Evolutionary conservation across 2,797 vertebrate genomes (phyloP).

Genomic region (Synanceia verrucosa): DNA sequence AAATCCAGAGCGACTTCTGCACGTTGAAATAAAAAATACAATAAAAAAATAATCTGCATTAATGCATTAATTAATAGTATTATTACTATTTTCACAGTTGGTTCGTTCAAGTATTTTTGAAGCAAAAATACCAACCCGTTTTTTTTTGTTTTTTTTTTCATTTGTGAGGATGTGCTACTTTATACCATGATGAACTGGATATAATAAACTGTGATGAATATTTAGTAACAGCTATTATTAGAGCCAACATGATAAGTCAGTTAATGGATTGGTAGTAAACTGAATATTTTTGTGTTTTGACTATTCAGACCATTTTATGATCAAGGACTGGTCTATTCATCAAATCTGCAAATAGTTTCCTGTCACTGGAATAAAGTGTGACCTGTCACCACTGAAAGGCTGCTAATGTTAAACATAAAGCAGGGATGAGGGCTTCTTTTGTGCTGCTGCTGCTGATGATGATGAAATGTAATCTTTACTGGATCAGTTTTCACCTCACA

Average conservation of each 20-base stretch:
- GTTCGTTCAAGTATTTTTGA: background rate
- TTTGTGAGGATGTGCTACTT: background rate
- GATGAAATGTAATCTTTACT: slow-evolving; percentile 40
- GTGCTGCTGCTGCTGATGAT: slow-evolving; percentile 47
- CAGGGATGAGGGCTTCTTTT: slow-evolving; percentile 12
- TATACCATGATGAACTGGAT: background rate
- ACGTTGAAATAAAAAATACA: too few relatives aligned
- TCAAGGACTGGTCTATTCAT: background rate
- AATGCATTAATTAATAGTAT: too few relatives aligned
- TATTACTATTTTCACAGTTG: background rate
- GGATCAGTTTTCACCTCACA: slow-evolving; percentile 40
- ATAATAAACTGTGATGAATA: background rate
- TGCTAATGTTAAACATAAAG: slow-evolving; percentile 18
- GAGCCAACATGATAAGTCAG: background rate
- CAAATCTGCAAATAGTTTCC: background rate
- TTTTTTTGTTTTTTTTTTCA: too few relatives aligned
- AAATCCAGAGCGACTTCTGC: too few relatives aligned
- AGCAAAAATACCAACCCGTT: background rate
- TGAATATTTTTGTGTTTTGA: background rate
- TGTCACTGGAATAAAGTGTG: background rate
- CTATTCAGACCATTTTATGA: background rate
- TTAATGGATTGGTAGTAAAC: background rate
- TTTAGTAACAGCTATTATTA: background rate
- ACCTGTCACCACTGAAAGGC: background rate
- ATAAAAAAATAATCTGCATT: too few relatives aligned